phyloP scores from a whole-genome alignment of 2,113 vertebrate genomes.

The Alexandromys fortis region DNA sequence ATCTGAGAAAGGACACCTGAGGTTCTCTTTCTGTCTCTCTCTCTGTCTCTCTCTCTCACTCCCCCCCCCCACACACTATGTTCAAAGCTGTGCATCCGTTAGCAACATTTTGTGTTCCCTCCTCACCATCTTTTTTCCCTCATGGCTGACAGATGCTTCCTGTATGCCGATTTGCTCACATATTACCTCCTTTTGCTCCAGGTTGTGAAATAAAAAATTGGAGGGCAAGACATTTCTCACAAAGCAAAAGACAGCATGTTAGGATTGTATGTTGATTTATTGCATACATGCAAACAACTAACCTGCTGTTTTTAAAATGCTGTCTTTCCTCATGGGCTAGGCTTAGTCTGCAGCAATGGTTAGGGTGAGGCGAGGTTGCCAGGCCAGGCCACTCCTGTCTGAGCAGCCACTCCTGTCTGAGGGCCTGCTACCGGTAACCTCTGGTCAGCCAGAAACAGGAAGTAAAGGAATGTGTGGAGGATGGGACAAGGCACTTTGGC shows the following conservation, averaged over 20 bases:
- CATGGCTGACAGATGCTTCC: constrained; percentile 16
- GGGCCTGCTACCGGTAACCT: constrained; percentile 59
- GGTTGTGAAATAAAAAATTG: constrained; percentile 71
- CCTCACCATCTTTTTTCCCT: neutral
- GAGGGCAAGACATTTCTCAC: constrained; percentile 73
- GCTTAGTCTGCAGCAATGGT: constrained; percentile 66
- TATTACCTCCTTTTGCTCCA: neutral
- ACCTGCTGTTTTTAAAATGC: constrained; percentile 33
- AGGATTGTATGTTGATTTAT: constrained; percentile 66
- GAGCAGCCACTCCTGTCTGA: constrained; percentile 76
- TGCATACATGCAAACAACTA: constrained; percentile 71
- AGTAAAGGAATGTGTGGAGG: neutral
- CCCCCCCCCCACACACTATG: neutral
- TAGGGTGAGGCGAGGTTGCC: constrained; percentile 79
- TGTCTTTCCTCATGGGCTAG: neutral
- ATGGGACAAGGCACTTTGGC: neutral
- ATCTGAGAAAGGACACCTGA: neutral
- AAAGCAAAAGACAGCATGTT: constrained; percentile 59
- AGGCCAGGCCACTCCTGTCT: constrained; percentile 76
- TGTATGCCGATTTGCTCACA: constrained; percentile 52
- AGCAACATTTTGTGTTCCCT: neutral
- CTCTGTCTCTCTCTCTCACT: no score
- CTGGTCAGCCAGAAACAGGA: constrained; percentile 70
- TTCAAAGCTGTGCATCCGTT: neutral
- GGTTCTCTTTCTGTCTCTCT: no score